These are phyloP conservation scores for Podarcis raffonei DNA, from an alignment of 2,113 vertebrate genomes.

Conservation along the genomic window DNA sequence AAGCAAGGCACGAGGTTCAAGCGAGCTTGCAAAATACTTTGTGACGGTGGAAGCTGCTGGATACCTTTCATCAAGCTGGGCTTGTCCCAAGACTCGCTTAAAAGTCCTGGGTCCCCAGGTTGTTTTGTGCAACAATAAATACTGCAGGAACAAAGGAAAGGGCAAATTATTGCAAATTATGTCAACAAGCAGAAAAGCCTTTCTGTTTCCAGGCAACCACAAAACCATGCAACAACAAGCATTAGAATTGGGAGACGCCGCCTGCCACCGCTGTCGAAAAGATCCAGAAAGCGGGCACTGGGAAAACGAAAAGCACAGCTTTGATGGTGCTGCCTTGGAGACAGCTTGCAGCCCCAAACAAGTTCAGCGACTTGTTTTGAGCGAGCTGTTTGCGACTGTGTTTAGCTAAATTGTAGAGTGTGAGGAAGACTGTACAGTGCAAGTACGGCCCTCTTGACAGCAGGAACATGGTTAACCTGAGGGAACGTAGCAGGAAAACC, in stretches of 20 bases:
- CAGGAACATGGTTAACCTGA: no score
- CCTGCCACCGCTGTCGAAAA: neutral
- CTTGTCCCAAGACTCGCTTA: neutral
- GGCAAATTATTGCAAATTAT: constrained; percentile 7
- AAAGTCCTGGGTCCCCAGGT: neutral
- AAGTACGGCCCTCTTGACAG: no score
- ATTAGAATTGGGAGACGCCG: neutral
- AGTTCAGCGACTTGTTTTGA: no score
- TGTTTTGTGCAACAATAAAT: constrained; percentile 15
- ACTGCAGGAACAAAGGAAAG: constrained; percentile 6
- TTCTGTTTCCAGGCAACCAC: constrained; percentile 9
- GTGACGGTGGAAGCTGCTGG: neutral
- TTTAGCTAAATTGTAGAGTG: no score
- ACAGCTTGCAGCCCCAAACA: no score
- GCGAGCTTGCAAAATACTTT: neutral
- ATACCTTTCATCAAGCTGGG: neutral
- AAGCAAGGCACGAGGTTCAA: neutral
- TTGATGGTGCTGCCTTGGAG: no score
- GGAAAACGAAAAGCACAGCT: neutral
- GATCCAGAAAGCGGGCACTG: neutral
- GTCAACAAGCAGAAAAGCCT: constrained; percentile 1
- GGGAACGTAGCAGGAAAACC: no score
- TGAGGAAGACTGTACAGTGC: no score
- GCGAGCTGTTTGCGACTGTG: no score
- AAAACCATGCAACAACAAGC: neutral